Percentiles rank a stretch among this genome's conserved stretches.
Conservation (phyloP, 2,113 vertebrate species). For the Atherinomorus stipes region DNA sequence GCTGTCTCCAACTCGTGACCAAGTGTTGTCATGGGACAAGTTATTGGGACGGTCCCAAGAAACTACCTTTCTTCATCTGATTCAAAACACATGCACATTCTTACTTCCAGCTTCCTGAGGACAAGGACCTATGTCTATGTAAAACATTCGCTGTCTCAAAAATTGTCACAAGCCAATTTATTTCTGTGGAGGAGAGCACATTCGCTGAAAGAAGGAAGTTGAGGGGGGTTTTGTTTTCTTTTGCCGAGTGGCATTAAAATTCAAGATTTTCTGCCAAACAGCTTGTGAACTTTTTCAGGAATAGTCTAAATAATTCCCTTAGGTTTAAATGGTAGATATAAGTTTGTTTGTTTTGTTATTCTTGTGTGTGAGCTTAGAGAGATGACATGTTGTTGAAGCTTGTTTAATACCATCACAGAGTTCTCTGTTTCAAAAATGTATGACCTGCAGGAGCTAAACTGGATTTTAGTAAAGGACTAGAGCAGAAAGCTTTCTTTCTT, state of each 20-base stretch:
- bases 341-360: not conserved
- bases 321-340: not conserved
- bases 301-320: not conserved
- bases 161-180: not conserved
- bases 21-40: slow-evolving; percentile 66
- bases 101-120: not conserved
- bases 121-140: not conserved
- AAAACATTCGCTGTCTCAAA: not conserved
- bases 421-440: too few relatives aligned
- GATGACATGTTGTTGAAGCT: not conserved
- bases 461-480: too few relatives aligned
- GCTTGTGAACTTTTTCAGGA: accelerated
- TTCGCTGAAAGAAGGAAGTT: not conserved
- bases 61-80: slow-evolving; percentile 38
- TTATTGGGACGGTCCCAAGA: slow-evolving; percentile 30
- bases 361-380: not conserved
- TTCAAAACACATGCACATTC: slow-evolving; percentile 64
- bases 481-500: too few relatives aligned
- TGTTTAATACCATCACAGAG: too few relatives aligned
- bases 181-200: slow-evolving; percentile 1
- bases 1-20: slow-evolving; percentile 38
- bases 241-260: not conserved
- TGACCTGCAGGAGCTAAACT: too few relatives aligned
- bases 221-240: too few relatives aligned
- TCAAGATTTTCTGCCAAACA: not conserved